Evolutionary conservation across 2,797 vertebrate genomes (phyloP).

Genomic region (Semotilus atromaculatus): DNA sequence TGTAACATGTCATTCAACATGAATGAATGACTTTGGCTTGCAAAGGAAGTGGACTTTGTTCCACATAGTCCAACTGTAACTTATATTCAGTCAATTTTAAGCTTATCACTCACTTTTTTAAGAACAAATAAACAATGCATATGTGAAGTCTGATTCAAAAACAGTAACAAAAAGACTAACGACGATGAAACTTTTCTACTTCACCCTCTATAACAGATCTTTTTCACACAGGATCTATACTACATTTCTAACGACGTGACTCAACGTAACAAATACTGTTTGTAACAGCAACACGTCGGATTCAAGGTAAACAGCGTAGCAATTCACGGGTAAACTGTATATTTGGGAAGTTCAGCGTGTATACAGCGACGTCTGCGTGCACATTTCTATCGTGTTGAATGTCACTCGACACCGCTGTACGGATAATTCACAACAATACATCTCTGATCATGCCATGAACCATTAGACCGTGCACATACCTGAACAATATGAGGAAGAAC

Average conservation of each 20-base stretch:
- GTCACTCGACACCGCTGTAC: constrained; percentile 69
- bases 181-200: constrained; percentile 4
- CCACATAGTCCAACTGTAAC: not conserved
- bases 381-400: constrained; percentile 53
- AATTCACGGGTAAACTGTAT: constrained; percentile 18
- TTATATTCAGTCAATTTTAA: not conserved
- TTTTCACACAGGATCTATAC: not conserved
- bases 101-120: not conserved
- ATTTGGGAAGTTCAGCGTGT: constrained; percentile 43
- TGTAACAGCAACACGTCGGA: constrained; percentile 10
- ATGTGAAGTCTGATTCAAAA: not conserved
- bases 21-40: constrained; percentile 8
- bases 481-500: constrained; percentile 5
- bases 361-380: constrained; percentile 43
- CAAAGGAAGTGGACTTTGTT: constrained; percentile 12
- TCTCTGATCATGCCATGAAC: not conserved
- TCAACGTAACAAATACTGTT: constrained; percentile 19
- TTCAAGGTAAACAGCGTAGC: not conserved
- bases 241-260: constrained; percentile 9
- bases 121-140: not conserved
- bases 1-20: not conserved
- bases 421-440: constrained; percentile 55
- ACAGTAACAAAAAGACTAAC: not conserved
- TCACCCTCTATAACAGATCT: not conserved
- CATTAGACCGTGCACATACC: constrained; percentile 64